Base-by-base conservation (phyloP, 2,888 invertebrate species). In the Parthenolecanium corni region DNA sequence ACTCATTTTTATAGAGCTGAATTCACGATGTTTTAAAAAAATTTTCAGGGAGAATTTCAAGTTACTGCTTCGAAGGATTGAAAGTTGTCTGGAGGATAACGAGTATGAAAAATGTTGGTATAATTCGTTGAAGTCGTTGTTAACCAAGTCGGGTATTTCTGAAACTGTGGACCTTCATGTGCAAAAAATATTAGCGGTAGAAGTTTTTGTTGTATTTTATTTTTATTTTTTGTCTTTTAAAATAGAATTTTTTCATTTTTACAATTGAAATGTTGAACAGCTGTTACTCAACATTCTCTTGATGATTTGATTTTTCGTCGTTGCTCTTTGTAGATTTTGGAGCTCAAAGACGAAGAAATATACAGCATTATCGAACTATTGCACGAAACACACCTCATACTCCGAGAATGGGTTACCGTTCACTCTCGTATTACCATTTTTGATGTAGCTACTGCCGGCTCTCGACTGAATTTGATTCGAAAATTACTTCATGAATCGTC, bases 71-170 rank as follows among this genome's bases (percentile, higher is more conserved):
- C 38, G 38, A 3, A 25, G 61, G 23, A 61, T 61, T 14, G 61
- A 61, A 51, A 61, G 49, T 18, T 61, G 61, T 40, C 21, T 61
- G 12, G 61, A 61, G 38, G 61, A 61, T 51, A 61, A 61, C 23
- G 61, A 61, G 38, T 61, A 61, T 23, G 61, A 61, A 23, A 61
- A 51, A 61, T 36, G 51, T 11, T 61, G 61, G 61, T n/a, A 51
- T 47, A n/a, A 47, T 25, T 40, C 38, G 2, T 49, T 61, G n/a
- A 38, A 49, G 11, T 61, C 21, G 23, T 51, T 49, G 16, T 51
- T 61, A 6, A 49, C 47, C n/a, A 31, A 61, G 14, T 18, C 47
- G n/a, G 14, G 25, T 14, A 38, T 51, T 25, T 12, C 49, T 4
- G 51, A 49, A 3, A 14, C 11, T 5, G 14, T 21, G 16, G 49